phyloP scores from a whole-genome alignment of 2,888 invertebrate genomes.

The Raillietiella orientalis region DNA sequence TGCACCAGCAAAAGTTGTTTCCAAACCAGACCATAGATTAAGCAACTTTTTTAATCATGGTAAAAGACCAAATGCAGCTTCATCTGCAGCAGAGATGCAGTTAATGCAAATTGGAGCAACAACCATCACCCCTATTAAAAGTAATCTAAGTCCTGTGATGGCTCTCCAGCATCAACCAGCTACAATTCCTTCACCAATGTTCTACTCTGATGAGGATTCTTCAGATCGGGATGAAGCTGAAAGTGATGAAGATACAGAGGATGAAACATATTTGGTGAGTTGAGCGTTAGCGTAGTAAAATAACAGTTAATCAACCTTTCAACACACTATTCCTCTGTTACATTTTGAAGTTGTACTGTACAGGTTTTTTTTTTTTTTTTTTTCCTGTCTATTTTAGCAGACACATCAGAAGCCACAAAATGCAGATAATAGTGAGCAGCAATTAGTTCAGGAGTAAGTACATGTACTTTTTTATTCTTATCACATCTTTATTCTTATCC shows the following conservation, averaged over 20 bases:
- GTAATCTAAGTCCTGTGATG: background rate
- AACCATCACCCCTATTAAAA: constrained; percentile 6
- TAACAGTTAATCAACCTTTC: too few species aligned
- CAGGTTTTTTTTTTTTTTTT: background rate
- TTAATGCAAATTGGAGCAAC: constrained; percentile 6
- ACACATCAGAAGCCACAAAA: background rate
- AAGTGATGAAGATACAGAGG: constrained; percentile 39
- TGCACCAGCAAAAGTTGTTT: too few species aligned
- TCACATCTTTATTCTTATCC: background rate
- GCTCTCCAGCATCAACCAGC: background rate
- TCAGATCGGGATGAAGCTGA: constrained; percentile 47
- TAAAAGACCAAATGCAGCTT: too few species aligned
- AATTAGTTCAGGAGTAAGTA: background rate
- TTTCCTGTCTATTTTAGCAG: background rate
- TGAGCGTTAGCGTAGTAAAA: too few species aligned
- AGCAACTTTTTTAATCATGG: too few species aligned
- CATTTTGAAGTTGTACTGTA: background rate
- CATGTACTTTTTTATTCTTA: background rate
- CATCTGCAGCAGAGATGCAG: constrained; percentile 1
- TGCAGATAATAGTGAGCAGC: background rate
- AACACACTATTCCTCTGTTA: too few species aligned
- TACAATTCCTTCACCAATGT: too few species aligned
- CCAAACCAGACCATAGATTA: too few species aligned
- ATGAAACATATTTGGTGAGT: too few species aligned
- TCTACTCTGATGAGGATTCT: constrained; percentile 18